A percentile compares a stretch with the other conserved stretches of the same genome.
phyloP scores from a whole-genome alignment of 2,797 vertebrate species.

The Gymnodraco acuticeps region DNA sequence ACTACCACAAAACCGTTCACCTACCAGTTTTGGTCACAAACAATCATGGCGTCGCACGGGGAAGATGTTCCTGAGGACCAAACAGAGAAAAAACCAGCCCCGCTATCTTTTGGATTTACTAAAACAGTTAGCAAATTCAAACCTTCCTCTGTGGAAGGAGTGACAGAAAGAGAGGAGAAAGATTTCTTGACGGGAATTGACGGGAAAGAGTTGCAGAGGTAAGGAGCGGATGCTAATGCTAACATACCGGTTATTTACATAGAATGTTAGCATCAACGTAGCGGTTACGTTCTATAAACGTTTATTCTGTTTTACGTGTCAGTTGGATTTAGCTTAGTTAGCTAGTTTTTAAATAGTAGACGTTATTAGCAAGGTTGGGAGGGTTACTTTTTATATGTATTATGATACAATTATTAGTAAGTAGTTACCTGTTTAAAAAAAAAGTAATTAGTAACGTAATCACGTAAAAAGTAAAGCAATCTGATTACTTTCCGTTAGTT shows the following conservation, averaged over 20 bases:
- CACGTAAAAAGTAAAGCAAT: no score
- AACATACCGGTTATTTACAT: conserved; percentile 5
- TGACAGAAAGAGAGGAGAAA: conserved; percentile 61
- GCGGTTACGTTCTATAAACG: neutral
- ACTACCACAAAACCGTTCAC: conserved; percentile 61
- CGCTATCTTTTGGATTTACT: conserved; percentile 85
- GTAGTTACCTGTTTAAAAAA: no score
- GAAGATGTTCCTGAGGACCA: conserved; percentile 47
- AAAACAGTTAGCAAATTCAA: conserved; percentile 84
- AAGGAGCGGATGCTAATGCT: conserved; percentile 57
- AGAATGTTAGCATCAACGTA: neutral
- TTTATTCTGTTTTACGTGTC: neutral
- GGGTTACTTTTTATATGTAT: no score
- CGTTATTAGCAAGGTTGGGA: neutral
- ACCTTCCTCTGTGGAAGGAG: conserved; percentile 26
- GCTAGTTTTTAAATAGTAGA: fast-evolving
- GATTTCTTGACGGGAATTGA: conserved; percentile 85
- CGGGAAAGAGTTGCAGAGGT: conserved; percentile 83
- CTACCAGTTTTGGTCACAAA: conserved; percentile 25
- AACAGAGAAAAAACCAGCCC: conserved; percentile 68
- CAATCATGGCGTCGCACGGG: conserved; percentile 81
- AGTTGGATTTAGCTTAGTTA: neutral
- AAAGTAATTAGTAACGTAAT: no score
- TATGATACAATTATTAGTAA: no score
- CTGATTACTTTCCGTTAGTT: no score